These are phyloP conservation scores for Cladopsammia gracilis DNA, from an alignment of 64 coral and sea anemone species.

Conservation along the genomic window DNA sequence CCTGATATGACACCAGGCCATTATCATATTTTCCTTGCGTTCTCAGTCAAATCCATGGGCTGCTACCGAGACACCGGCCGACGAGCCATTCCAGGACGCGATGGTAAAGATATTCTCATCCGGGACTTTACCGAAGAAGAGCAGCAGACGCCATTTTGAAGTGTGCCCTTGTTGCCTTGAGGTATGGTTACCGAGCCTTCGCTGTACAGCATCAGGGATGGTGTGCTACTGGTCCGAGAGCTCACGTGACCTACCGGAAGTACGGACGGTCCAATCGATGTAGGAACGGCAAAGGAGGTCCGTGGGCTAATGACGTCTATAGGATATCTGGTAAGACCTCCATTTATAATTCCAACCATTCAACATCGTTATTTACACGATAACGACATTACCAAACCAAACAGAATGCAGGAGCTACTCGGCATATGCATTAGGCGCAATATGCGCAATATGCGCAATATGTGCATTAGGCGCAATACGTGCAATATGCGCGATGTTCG, in stretches of 20 bases:
- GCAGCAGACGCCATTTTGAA: conserved; percentile 40
- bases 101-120: conserved; percentile 1
- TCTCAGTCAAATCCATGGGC: conserved; percentile 23
- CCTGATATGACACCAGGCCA: background rate
- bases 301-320: conserved; percentile 74
- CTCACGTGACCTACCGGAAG: conserved; percentile 12
- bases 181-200: conserved; percentile 26
- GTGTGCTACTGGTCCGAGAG: conserved; percentile 49
- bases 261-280: conserved; percentile 69
- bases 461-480: too few species aligned
- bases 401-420: too few species aligned
- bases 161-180: conserved; percentile 32
- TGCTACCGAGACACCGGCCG: conserved; percentile 43
- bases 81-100: conserved; percentile 25
- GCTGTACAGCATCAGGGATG: conserved; percentile 65
- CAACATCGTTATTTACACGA: too few species aligned
- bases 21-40: background rate
- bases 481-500: too few species aligned
- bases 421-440: too few species aligned
- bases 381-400: too few species aligned
- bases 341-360: too few species aligned
- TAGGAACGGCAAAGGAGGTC: conserved; percentile 50
- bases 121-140: conserved; percentile 15
- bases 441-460: too few species aligned
- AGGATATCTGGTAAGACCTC: background rate